These are phyloP conservation scores for Leucophora obtusa DNA, from an alignment of 2,888 invertebrate genomes.

Conservation along the genomic window DNA sequence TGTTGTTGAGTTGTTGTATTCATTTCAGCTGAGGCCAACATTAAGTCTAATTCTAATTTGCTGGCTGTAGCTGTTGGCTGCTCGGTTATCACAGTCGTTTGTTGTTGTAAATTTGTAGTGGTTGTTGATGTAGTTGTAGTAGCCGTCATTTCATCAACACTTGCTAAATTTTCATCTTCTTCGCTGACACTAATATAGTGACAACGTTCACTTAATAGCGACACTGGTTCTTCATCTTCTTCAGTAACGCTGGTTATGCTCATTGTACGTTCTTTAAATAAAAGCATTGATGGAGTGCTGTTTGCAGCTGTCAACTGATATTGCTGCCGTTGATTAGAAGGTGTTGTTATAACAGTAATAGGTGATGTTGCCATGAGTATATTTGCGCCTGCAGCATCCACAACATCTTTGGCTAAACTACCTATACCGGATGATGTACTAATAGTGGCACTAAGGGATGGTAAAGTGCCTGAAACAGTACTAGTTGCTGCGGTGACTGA, in stretches of 20 bases:
- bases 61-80: constrained; percentile 77
- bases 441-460: constrained; percentile 18
- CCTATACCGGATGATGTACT: constrained; percentile 24
- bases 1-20: constrained; percentile 66
- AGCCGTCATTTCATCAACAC: constrained; percentile 23
- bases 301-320: constrained; percentile 31
- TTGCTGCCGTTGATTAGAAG: constrained; percentile 39
- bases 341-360: constrained; percentile 54
- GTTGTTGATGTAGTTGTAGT: constrained; percentile 46
- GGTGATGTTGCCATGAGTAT: constrained; percentile 54
- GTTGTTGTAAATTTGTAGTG: constrained; percentile 68
- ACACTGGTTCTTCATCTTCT: constrained; percentile 75
- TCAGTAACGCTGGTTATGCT: constrained; percentile 75
- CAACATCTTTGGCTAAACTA: constrained; percentile 53
- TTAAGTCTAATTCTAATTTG: constrained; percentile 73
- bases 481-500: constrained; percentile 1
- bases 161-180: constrained; percentile 73
- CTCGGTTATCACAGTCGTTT: constrained; percentile 78
- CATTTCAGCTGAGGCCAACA: constrained; percentile 74
- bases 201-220: constrained; percentile 73
- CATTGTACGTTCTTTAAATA: constrained; percentile 74
- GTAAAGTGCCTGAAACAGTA: constrained; percentile 25
- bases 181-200: constrained; percentile 77
- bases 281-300: constrained; percentile 51
- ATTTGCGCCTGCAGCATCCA: constrained; percentile 54